These are phyloP conservation scores for Drosophila ohnishii DNA, from an alignment of 1,140 invertebrate species.

Conservation along the genomic window DNA sequence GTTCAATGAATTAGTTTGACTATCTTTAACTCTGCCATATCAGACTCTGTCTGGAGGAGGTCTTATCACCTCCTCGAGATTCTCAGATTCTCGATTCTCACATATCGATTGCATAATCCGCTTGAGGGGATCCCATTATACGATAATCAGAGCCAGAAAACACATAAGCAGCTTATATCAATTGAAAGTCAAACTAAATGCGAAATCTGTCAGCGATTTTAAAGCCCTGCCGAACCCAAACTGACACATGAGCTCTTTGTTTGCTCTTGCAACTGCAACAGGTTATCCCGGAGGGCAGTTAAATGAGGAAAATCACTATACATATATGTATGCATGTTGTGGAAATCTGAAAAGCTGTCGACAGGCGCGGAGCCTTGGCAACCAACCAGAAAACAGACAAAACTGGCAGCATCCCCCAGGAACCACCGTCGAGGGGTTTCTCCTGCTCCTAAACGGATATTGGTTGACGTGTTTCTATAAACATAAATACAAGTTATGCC, in stretches of 20 bases:
- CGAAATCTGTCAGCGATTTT: conserved; percentile 20
- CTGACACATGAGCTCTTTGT: conserved; percentile 16
- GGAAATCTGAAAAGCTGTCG: not conserved
- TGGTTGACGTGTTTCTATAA: not conserved
- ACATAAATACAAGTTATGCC: not conserved
- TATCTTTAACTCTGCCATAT: not conserved
- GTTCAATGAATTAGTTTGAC: conserved; percentile 2
- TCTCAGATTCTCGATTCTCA: not conserved
- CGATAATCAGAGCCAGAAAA: conserved; percentile 1
- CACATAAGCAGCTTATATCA: conserved; percentile 30
- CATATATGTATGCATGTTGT: not conserved
- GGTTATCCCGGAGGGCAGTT: conserved; percentile 22
- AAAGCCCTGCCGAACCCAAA: not conserved
- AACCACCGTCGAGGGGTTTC: not conserved
- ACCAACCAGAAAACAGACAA: not conserved
- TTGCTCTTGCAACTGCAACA: conserved; percentile 19
- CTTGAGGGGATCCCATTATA: conserved; percentile 10
- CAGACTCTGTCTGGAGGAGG: not conserved
- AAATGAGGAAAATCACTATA: conserved; percentile 17
- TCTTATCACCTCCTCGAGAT: conserved; percentile 12
- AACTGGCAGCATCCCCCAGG: not conserved
- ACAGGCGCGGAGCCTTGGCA: not conserved
- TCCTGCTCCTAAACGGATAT: not conserved
- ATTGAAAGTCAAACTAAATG: conserved; percentile 15
- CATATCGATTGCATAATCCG: conserved; percentile 20